Percentiles rank a stretch among this genome's conserved stretches.
phyloP scores from a whole-genome alignment of 2,888 invertebrate genomes.

The Anthrax anthrax region DNA sequence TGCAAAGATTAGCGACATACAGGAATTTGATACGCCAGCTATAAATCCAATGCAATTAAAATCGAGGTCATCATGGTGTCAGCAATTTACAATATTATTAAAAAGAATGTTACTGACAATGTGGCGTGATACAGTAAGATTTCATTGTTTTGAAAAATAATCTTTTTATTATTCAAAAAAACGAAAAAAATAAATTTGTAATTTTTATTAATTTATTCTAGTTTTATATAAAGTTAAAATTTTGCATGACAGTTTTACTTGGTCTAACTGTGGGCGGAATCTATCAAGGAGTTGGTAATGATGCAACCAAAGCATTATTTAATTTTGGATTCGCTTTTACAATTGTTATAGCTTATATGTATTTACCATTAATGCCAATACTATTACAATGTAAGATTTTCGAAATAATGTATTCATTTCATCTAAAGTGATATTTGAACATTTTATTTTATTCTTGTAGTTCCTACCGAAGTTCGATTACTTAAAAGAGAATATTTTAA shows the following conservation, averaged over 20 bases:
- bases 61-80: constrained; percentile 43
- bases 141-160: not conserved
- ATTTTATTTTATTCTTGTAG: constrained; percentile 35
- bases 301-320: constrained; percentile 67
- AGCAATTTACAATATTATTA: constrained; percentile 53
- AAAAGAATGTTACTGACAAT: constrained; percentile 59
- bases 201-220: constrained; percentile 34
- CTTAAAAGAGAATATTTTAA: constrained; percentile 73
- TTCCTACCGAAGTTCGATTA: constrained; percentile 62
- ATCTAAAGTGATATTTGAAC: constrained; percentile 2
- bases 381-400: constrained; percentile 57
- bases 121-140: constrained; percentile 53
- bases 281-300: constrained; percentile 59
- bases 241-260: constrained; percentile 50
- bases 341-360: constrained; percentile 63
- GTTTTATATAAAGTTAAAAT: constrained; percentile 56
- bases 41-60: constrained; percentile 39
- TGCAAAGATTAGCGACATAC: too few relatives aligned
- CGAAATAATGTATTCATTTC: not conserved
- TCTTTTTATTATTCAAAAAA: too few relatives aligned
- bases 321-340: constrained; percentile 76
- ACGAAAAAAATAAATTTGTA: too few relatives aligned
- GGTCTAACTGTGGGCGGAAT: constrained; percentile 54
- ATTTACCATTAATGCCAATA: constrained; percentile 70
- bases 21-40: constrained; percentile 29